phyloP scores from a whole-genome alignment of 2,113 vertebrate species.

The Meleagris gallopavo region DNA sequence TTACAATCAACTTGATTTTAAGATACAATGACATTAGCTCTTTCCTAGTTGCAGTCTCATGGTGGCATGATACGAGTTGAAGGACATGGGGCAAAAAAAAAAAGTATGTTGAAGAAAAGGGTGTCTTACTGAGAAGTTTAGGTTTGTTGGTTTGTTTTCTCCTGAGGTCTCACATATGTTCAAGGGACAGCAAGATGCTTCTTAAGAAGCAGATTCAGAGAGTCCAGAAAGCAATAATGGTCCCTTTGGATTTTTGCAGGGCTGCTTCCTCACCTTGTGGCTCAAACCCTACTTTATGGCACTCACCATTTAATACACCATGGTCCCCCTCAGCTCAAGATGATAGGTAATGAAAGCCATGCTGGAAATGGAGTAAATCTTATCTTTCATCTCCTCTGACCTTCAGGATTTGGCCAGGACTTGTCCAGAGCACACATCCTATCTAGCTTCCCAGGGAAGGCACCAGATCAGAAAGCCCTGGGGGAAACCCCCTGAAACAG shows the following conservation, averaged over 20 bases:
- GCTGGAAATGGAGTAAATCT: neutral
- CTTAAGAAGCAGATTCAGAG: neutral
- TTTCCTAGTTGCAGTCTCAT: neutral
- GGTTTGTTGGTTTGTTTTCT: neutral
- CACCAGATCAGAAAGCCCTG: neutral
- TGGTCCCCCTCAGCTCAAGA: neutral
- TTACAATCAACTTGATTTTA: neutral
- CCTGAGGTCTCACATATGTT: neutral
- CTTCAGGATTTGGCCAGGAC: neutral
- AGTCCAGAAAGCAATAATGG: neutral
- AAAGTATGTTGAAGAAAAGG: neutral
- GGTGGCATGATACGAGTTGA: neutral
- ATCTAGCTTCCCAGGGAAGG: neutral
- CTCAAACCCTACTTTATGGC: neutral
- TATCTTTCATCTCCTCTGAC: neutral
- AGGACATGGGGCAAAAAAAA: neutral
- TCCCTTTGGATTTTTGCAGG: neutral
- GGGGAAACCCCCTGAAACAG: neutral
- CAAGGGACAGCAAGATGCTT: rapidly evolving
- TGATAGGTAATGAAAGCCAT: neutral
- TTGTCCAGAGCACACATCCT: neutral
- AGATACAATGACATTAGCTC: neutral
- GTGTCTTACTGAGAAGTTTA: neutral
- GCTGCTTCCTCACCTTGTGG: neutral
- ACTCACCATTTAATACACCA: neutral